Evolutionary conservation across 2,797 vertebrate species (phyloP).

Genomic region (Xerus rutilus): DNA sequence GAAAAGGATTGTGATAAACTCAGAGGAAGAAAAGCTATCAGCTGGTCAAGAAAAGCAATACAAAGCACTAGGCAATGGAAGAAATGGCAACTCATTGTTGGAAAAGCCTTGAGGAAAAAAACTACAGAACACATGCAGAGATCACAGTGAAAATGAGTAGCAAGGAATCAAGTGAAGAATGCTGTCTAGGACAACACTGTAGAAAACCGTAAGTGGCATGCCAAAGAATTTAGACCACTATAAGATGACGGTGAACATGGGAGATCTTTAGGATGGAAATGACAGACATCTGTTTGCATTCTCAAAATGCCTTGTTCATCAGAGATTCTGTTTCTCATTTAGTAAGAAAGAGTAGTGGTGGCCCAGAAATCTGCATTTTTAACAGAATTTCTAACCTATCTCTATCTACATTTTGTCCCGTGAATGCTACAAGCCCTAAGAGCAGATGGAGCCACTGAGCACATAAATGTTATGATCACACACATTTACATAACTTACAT

Average conservation of each 20-base stretch:
- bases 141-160: neutral
- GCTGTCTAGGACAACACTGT: neutral
- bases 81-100: neutral
- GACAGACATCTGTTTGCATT: neutral
- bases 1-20: neutral
- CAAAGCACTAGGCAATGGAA: neutral
- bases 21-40: neutral
- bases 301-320: neutral
- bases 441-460: neutral
- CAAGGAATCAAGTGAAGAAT: neutral
- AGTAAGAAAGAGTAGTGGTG: neutral
- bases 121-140: neutral
- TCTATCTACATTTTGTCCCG: neutral
- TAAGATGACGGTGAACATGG: neutral
- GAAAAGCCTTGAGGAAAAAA: neutral
- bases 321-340: conserved; percentile 11
- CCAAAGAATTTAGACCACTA: neutral
- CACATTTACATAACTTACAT: neutral
- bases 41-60: neutral
- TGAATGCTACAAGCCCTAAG: neutral
- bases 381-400: neutral
- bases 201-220: neutral
- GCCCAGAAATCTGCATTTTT: neutral
- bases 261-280: neutral
- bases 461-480: neutral